phyloP scores from a whole-genome alignment of 1,140 invertebrate species.

The Myzus persicae region DNA sequence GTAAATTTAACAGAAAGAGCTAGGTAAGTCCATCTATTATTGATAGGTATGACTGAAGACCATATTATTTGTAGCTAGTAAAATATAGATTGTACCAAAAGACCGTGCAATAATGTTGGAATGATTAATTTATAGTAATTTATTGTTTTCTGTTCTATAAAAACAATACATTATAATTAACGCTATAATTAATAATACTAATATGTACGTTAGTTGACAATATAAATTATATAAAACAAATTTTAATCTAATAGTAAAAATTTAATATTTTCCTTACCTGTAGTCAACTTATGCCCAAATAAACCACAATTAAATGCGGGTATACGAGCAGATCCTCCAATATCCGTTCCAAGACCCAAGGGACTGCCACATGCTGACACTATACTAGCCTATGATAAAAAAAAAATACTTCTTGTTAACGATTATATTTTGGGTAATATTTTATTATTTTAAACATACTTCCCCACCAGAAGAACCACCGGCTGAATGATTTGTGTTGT shows the following conservation, averaged over 20 bases:
- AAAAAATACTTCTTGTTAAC: neutral
- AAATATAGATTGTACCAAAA: neutral
- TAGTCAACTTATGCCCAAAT: conserved; percentile 89
- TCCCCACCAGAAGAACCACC: conserved; percentile 90
- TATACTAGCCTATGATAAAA: conserved; percentile 69
- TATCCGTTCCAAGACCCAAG: conserved; percentile 91
- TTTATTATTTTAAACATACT: conserved; percentile 60
- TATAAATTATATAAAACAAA: neutral
- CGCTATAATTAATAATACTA: neutral
- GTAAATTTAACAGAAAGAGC: neutral
- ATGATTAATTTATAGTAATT: neutral
- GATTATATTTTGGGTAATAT: neutral
- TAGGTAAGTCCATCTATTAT: neutral
- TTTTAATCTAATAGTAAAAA: neutral
- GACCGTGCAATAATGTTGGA: neutral
- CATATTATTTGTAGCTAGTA: neutral
- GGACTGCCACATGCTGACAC: conserved; percentile 80
- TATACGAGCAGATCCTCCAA: conserved; percentile 94
- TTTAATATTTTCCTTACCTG: conserved; percentile 66
- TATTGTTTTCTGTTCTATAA: neutral
- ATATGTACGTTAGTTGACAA: neutral
- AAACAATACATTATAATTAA: neutral
- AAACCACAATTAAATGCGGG: conserved; percentile 94
- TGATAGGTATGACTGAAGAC: neutral
- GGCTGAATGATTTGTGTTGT: conserved; percentile 80